Base-by-base conservation (phyloP, 2,797 vertebrate species). In the Cossypha caffra region DNA sequence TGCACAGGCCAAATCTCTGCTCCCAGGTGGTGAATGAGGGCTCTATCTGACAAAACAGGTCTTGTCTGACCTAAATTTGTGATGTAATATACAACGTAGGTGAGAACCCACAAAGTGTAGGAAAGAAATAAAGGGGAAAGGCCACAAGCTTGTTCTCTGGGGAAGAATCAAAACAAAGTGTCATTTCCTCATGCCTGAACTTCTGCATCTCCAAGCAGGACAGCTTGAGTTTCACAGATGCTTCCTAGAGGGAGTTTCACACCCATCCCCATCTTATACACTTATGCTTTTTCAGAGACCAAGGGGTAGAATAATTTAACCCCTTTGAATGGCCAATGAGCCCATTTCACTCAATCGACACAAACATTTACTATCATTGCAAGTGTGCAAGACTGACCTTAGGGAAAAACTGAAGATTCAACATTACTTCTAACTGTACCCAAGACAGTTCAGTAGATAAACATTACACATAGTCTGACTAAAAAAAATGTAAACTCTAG, bases 41-140 rank as follows among this genome's bases (percentile, higher is more conserved):
- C 72, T 81, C 35, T 69, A 37, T 81, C 35, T 69, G 40, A 88
- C 51, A 76, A 81, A 75, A 50, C 16, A 45, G 11, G 29, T 43
- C 37, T 38, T 38, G 37, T 38, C 51, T 85, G 50, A 71, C 42
- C 67, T 66, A 78, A 55, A 78, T 51, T 35, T 7, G 18, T 55
- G 62, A 64, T 29, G 12, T 43, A 79, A 77, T 28, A 74, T 7
- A 72, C 38, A 5, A 75, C 3, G 0, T 31, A 84, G 35, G 28
- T 43, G 33, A 69, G 25, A 91, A 86, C 4, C 38, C 33, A 48
- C 1, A 5, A 21, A 55, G 7, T 0, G 0, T 8, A 61, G 31
- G 37, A 40, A 92, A 85, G 40, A 1, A 2, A 9, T 31, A 78
- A 78, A 77, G 18, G 14, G 4, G 28, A 75, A 90, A 55, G 28